Percentiles rank a stretch among this genome's conserved stretches.
Conservation (phyloP, 2,113 vertebrate species). For the Gorilla gorilla region DNA sequence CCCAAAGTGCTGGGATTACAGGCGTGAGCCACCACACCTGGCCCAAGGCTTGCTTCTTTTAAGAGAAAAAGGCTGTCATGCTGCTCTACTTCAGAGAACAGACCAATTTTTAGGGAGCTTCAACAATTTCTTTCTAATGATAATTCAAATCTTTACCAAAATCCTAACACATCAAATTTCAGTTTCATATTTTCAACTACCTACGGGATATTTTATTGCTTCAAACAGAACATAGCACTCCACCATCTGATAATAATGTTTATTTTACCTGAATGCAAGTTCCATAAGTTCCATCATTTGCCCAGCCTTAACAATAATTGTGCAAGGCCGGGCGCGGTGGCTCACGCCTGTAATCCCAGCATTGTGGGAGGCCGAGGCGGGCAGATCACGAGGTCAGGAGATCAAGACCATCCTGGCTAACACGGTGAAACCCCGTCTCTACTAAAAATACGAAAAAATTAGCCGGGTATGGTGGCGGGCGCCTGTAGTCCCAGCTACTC, state of each 20-base stretch:
- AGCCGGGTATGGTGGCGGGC: too few relatives aligned
- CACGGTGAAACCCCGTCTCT: too few relatives aligned
- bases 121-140: accelerated
- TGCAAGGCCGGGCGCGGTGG: too few relatives aligned
- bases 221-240: background rate
- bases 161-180: background rate
- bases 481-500: too few relatives aligned
- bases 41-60: background rate
- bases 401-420: too few relatives aligned
- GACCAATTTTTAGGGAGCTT: background rate
- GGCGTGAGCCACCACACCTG: too few relatives aligned
- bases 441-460: too few relatives aligned
- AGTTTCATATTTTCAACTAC: background rate
- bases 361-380: too few relatives aligned
- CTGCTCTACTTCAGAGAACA: background rate
- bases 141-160: background rate
- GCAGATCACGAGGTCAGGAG: too few relatives aligned
- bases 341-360: too few relatives aligned
- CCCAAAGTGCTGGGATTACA: too few relatives aligned
- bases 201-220: background rate
- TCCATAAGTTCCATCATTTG: background rate
- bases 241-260: background rate
- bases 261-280: background rate
- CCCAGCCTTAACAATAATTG: background rate
- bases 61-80: background rate